These are phyloP conservation scores for Poecilia picta DNA, from an alignment of 2,797 vertebrate genomes.

Conservation along the genomic window DNA sequence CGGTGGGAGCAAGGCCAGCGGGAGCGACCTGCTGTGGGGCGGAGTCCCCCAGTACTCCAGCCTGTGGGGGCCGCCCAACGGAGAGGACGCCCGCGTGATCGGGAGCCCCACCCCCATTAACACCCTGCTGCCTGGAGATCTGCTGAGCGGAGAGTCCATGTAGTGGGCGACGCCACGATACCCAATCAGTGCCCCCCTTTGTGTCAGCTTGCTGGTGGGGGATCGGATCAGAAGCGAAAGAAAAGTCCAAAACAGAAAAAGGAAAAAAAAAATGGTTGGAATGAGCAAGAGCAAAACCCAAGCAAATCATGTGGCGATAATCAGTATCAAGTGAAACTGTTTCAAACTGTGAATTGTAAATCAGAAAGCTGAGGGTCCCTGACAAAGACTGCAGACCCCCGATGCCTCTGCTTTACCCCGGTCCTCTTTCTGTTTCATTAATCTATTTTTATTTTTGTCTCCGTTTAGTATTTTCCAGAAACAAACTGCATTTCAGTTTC, in stretches of 20 bases:
- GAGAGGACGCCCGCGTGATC: conserved; percentile 90
- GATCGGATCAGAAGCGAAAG: conserved; percentile 8
- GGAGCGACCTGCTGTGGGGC: conserved; percentile 93
- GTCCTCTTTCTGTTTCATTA: conserved; percentile 45
- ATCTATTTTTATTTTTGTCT: conserved; percentile 22
- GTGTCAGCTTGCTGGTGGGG: conserved; percentile 48
- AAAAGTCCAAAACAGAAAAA: conserved; percentile 19
- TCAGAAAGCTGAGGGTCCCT: conserved; percentile 60
- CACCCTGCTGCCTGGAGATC: conserved; percentile 96
- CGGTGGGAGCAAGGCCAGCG: conserved; percentile 81
- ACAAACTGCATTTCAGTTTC: conserved; percentile 12
- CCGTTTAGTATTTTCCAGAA: conserved; percentile 59
- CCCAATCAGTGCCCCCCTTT: conserved; percentile 46
- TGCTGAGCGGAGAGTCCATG: conserved; percentile 96
- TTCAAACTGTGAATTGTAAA: conserved; percentile 77
- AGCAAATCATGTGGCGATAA: conserved; percentile 86
- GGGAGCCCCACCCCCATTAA: conserved; percentile 94
- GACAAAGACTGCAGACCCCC: conserved; percentile 68
- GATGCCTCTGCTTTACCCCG: conserved; percentile 56
- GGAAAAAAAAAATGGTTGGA: conserved; percentile 39
- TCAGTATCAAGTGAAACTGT: conserved; percentile 79
- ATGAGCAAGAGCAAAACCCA: conserved; percentile 72
- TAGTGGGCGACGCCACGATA: conserved; percentile 76
- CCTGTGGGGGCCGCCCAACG: conserved; percentile 92
- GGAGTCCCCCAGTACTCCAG: conserved; percentile 94